A percentile compares a stretch with the other conserved stretches of the same genome.
Conservation (phyloP, 1,140 invertebrate species). For the Drosophila kepulauana region DNA sequence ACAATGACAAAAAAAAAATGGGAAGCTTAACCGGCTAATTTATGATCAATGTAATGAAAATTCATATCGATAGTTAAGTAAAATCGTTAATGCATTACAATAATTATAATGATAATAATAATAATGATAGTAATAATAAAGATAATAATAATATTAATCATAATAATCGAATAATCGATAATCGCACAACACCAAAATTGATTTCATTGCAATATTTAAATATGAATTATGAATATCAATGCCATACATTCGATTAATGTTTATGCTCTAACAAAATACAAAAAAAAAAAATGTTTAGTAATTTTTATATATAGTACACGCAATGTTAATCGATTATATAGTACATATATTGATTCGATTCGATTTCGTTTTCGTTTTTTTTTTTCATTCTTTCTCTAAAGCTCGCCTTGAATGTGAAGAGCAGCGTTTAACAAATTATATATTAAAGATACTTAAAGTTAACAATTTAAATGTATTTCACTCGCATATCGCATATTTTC, state of each 20-base stretch:
- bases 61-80: conserved; percentile 35
- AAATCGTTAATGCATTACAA: conserved; percentile 39
- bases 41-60: conserved; percentile 45
- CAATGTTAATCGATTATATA: conserved; percentile 23
- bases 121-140: conserved; percentile 22
- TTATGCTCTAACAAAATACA: conserved; percentile 29
- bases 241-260: conserved; percentile 17
- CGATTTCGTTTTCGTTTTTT: background rate
- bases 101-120: conserved; percentile 26
- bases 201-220: conserved; percentile 32
- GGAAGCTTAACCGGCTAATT: conserved; percentile 43
- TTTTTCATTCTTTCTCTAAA: background rate
- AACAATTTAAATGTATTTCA: conserved; percentile 27
- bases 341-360: conserved; percentile 14
- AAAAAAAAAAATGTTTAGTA: conserved; percentile 38
- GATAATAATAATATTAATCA: conserved; percentile 26
- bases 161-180: conserved; percentile 32
- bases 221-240: conserved; percentile 36
- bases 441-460: conserved; percentile 23
- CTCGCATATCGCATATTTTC: conserved; percentile 4
- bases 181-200: conserved; percentile 67
- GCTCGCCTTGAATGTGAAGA: conserved; percentile 39
- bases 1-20: conserved; percentile 67
- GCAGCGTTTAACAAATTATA: conserved; percentile 21
- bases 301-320: conserved; percentile 58